Percentiles rank a stretch among this genome's conserved stretches.
Conservation (phyloP, 2,888 invertebrate genomes). For the Gortyna flavago region DNA sequence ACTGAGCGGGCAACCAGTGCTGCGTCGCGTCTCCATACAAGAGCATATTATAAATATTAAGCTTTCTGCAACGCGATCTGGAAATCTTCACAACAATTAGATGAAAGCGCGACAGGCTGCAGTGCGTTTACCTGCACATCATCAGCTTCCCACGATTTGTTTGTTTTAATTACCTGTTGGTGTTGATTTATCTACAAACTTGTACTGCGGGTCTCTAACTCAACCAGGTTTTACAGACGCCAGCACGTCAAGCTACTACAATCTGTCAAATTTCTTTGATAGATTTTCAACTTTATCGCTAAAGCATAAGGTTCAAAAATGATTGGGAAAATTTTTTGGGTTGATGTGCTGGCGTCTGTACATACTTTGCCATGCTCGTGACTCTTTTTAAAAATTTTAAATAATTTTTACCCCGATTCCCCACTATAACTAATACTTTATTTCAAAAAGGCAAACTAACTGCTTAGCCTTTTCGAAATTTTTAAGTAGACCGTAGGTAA, state of each 20-base stretch:
- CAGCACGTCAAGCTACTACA: too few species aligned
- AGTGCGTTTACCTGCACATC: conserved; percentile 52
- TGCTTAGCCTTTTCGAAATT: not conserved
- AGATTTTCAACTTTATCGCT: too few species aligned
- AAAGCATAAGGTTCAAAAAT: too few species aligned
- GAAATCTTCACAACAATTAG: conserved; percentile 76
- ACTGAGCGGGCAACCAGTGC: conserved; percentile 73
- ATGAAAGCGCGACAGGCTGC: conserved; percentile 74
- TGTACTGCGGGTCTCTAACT: not conserved
- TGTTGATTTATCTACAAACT: conserved; percentile 6
- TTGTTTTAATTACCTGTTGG: conserved; percentile 58
- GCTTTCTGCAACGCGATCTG: conserved; percentile 78
- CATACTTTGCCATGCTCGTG: not conserved
- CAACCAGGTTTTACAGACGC: too few species aligned
- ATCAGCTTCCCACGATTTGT: conserved; percentile 64
- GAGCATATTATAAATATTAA: conserved; percentile 74
- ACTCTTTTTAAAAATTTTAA: not conserved
- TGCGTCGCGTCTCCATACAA: conserved; percentile 63
- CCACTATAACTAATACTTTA: not conserved
- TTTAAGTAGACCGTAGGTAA: not conserved
- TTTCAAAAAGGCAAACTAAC: not conserved
- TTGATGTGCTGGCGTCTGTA: too few species aligned
- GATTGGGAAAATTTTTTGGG: too few species aligned
- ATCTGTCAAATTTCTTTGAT: too few species aligned
- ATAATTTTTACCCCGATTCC: not conserved